Evolutionary conservation across 2,888 invertebrate genomes (phyloP).

Genomic region (Dysmachus trigonus): DNA sequence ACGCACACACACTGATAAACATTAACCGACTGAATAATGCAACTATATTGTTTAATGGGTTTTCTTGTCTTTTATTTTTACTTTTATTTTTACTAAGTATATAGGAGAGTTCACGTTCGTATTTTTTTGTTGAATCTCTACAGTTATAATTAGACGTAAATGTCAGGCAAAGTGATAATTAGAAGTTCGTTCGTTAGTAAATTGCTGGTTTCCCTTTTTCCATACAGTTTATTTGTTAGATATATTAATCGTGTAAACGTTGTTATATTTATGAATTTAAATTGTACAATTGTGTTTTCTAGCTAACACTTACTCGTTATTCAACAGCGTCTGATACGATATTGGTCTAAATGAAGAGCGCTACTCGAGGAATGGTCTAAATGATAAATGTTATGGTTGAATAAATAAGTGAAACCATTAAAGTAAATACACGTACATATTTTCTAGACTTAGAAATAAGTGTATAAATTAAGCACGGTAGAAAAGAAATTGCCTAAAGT

Average conservation of each 20-base stretch:
- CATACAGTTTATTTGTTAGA: constrained; percentile 12
- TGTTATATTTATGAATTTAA: constrained; percentile 3
- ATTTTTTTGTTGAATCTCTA: neutral
- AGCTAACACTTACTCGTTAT: constrained; percentile 37
- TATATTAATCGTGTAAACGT: constrained; percentile 11
- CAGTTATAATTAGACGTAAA: constrained; percentile 5
- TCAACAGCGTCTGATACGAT: constrained; percentile 12
- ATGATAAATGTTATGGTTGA: neutral
- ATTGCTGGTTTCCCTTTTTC: neutral
- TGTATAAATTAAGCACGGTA: neutral
- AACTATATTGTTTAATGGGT: neutral
- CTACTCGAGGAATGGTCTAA: neutral
- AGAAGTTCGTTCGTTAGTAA: constrained; percentile 25
- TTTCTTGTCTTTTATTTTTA: neutral
- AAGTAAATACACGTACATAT: neutral
- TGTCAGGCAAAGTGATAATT: constrained; percentile 35
- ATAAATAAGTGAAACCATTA: neutral
- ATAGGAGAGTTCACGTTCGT: neutral
- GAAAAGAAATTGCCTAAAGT: neutral
- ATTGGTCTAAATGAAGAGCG: neutral
- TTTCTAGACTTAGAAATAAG: neutral
- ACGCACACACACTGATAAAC: neutral
- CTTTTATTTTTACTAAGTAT: neutral
- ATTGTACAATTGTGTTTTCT: constrained; percentile 40
- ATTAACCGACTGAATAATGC: constrained; percentile 10